Evolutionary conservation across 2,113 vertebrate genomes (phyloP).

Genomic region (Vulpes lagopus): DNA sequence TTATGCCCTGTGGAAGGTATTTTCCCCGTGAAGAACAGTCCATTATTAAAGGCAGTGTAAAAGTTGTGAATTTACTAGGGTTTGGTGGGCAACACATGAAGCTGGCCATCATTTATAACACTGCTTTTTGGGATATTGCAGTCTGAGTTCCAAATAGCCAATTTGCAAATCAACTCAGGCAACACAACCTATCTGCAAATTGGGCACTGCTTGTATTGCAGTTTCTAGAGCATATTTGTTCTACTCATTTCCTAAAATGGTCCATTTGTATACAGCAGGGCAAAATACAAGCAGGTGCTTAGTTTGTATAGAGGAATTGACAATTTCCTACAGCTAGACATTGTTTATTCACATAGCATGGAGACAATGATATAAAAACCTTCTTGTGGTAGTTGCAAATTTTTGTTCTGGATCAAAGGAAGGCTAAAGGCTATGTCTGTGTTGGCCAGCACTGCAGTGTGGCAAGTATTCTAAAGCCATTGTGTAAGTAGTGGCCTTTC

Average conservation of each 20-base stretch:
- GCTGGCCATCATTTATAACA: slow-evolving; percentile 16
- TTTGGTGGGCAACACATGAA: background rate
- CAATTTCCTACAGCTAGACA: background rate
- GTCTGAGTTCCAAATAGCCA: slow-evolving; percentile 51
- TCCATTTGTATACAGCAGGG: slow-evolving; percentile 13
- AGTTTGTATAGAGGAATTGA: background rate
- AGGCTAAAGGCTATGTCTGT: background rate
- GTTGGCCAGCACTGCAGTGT: background rate
- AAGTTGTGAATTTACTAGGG: slow-evolving; percentile 11
- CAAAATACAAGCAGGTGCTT: slow-evolving; percentile 25
- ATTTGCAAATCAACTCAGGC: slow-evolving; percentile 50
- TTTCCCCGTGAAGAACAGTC: slow-evolving; percentile 20
- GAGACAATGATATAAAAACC: background rate
- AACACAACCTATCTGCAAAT: slow-evolving; percentile 55
- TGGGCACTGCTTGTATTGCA: slow-evolving; percentile 9
- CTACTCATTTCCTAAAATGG: slow-evolving; percentile 58
- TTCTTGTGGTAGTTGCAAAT: background rate
- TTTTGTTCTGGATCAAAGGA: background rate
- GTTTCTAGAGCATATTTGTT: slow-evolving; percentile 47
- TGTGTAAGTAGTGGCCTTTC: too few species aligned
- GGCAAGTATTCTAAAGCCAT: background rate
- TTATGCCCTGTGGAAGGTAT: background rate
- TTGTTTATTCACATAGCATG: slow-evolving; percentile 4
- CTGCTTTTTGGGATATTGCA: slow-evolving; percentile 49
- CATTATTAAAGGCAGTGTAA: slow-evolving; percentile 31